A percentile compares a stretch with the other conserved stretches of the same genome.
These are phyloP conservation scores for Phalangium opilio DNA, from an alignment of 2,888 invertebrate species.

Conservation along the genomic window DNA sequence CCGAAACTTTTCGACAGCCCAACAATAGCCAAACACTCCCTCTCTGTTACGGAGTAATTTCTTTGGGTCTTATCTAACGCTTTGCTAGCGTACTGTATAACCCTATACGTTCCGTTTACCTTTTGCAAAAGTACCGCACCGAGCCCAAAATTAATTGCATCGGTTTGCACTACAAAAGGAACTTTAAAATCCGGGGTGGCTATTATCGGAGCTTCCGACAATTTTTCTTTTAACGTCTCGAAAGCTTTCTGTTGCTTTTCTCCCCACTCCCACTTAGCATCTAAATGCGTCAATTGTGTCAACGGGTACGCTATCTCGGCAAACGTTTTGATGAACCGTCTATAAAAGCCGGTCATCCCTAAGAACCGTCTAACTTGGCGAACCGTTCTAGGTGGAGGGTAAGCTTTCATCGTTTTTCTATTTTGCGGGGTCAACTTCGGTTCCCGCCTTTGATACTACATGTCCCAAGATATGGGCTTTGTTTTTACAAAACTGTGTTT, in stretches of 20 bases:
- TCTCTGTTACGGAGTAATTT: slow-evolving; percentile 32
- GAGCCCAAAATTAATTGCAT: slow-evolving; percentile 20
- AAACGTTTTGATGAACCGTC: too few relatives aligned
- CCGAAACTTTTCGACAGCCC: slow-evolving; percentile 29
- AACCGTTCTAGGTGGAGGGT: slow-evolving; percentile 10
- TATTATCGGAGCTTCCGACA: slow-evolving; percentile 16
- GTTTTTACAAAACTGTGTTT: slow-evolving; percentile 16
- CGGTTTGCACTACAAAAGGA: too few relatives aligned
- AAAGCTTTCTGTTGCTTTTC: slow-evolving; percentile 2
- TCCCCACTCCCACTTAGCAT: slow-evolving; percentile 7
- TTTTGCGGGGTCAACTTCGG: slow-evolving; percentile 3
- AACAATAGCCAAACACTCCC: slow-evolving; percentile 30
- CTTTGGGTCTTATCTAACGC: too few relatives aligned
- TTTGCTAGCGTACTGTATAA: slow-evolving; percentile 21
- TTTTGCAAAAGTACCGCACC: slow-evolving; percentile 23
- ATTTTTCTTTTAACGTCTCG: slow-evolving; percentile 4
- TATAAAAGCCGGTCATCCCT: slow-evolving; percentile 1
- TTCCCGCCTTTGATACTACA: slow-evolving; percentile 4
- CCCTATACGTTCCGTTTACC: slow-evolving; percentile 9
- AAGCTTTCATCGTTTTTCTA: slow-evolving; percentile 1
- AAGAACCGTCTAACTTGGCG: too few relatives aligned
- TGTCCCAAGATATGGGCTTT: slow-evolving; percentile 11
- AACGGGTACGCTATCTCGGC: too few relatives aligned
- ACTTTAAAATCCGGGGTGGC: too few relatives aligned
- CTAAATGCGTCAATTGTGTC: slow-evolving; percentile 6